A percentile compares a stretch with the other conserved stretches of the same genome.
phyloP scores from a whole-genome alignment of 2,113 vertebrate species.

The Salvelinus alpinus region DNA sequence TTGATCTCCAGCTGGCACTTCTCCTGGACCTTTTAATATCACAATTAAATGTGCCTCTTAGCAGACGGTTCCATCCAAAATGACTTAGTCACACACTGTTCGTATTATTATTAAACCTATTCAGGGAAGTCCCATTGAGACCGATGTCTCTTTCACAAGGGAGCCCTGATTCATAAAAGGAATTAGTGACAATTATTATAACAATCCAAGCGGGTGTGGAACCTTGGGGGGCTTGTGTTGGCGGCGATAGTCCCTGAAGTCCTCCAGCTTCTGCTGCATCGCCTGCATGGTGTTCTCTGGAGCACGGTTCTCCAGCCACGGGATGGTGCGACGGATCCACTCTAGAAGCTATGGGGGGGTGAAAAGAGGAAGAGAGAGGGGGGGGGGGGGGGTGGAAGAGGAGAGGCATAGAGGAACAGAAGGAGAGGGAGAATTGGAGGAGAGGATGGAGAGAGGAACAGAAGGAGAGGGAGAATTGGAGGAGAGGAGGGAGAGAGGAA shows the following conservation, averaged over 20 bases:
- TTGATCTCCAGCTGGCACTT: conserved; percentile 99
- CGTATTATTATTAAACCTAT: too few relatives aligned
- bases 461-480: too few relatives aligned
- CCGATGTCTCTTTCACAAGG: too few relatives aligned
- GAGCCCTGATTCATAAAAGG: too few relatives aligned
- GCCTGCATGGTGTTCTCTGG: conserved; percentile 98
- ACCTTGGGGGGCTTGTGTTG: conserved; percentile 95
- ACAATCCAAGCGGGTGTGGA: too few relatives aligned
- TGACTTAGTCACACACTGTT: too few relatives aligned
- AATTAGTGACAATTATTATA: too few relatives aligned
- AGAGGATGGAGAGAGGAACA: background rate
- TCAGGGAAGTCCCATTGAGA: too few relatives aligned
- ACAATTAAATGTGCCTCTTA: too few relatives aligned
- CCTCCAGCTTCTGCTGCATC: conserved; percentile 99
- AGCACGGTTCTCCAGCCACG: conserved; percentile 92
- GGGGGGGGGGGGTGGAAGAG: background rate
- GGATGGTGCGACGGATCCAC: conserved; percentile 96
- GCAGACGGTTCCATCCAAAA: too few relatives aligned
- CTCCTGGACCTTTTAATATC: conserved; percentile 78
- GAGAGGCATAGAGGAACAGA: background rate
- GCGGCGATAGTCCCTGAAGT: conserved; percentile 94
- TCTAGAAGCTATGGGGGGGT: conserved; percentile 82
- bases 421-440: background rate
- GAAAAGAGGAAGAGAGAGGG: too few relatives aligned
- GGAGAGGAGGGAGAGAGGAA: background rate